Evolutionary conservation across 1,140 invertebrate species (phyloP).

Genomic region (Myzus persicae): DNA sequence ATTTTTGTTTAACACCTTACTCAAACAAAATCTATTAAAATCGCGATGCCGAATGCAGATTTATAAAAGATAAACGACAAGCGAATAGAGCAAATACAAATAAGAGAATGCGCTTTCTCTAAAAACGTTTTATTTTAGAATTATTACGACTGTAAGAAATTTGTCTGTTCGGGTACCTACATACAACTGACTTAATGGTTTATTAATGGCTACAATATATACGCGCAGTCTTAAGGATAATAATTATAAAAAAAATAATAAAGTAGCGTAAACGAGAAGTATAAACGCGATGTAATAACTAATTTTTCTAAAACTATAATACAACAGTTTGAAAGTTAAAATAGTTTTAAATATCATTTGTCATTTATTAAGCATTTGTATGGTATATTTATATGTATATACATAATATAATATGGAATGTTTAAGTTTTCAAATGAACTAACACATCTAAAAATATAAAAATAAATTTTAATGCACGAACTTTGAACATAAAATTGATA

Average conservation of each 20-base stretch:
- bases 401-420: neutral
- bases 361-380: neutral
- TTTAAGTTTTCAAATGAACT: constrained; percentile 10
- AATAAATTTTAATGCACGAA: constrained; percentile 19
- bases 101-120: neutral
- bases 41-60: accelerated
- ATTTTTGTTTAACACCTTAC: neutral
- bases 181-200: neutral
- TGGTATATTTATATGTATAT: neutral
- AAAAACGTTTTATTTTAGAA: neutral
- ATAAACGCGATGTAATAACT: neutral
- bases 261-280: neutral
- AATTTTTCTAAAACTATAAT: neutral
- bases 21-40: neutral
- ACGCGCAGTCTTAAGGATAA: neutral
- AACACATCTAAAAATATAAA: neutral
- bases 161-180: neutral
- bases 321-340: neutral
- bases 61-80: neutral
- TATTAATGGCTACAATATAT: neutral
- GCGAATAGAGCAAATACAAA: neutral
- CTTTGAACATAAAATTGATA: neutral
- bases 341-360: constrained; percentile 2
- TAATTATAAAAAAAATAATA: neutral
- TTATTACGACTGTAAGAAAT: neutral